phyloP scores from a whole-genome alignment of 2,888 invertebrate genomes.

The Flexamia atlantica region DNA sequence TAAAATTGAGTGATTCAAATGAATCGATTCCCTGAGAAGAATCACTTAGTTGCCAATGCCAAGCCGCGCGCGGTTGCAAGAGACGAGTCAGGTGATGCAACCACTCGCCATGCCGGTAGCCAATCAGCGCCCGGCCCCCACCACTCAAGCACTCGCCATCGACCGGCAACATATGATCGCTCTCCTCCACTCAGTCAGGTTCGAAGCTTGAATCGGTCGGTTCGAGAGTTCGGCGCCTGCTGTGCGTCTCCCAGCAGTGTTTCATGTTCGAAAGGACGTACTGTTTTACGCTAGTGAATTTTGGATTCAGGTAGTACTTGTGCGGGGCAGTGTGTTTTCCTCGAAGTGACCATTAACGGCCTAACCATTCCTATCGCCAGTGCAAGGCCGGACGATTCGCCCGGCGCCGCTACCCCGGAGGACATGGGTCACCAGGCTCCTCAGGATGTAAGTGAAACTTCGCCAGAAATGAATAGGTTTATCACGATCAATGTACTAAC shows the following conservation, averaged over 20 bases:
- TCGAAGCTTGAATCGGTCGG: slow-evolving; percentile 54
- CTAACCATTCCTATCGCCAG: slow-evolving; percentile 69
- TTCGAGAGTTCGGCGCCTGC: slow-evolving; percentile 55
- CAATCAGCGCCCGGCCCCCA: slow-evolving; percentile 15
- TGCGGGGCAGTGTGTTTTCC: slow-evolving; percentile 40
- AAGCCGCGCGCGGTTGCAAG: slow-evolving; percentile 18
- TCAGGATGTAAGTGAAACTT: slow-evolving; percentile 63
- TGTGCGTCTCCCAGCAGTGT: background rate
- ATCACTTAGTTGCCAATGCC: background rate
- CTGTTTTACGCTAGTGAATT: slow-evolving; percentile 16
- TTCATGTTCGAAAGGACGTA: slow-evolving; percentile 49
- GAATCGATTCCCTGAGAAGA: too few relatives aligned
- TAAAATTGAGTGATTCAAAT: too few relatives aligned
- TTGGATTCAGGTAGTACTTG: slow-evolving; percentile 53
- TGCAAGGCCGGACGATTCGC: slow-evolving; percentile 63
- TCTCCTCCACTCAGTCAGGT: slow-evolving; percentile 7
- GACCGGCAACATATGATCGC: slow-evolving; percentile 34
- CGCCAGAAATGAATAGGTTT: too few relatives aligned
- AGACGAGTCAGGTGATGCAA: slow-evolving; percentile 47
- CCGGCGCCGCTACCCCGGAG: slow-evolving; percentile 67
- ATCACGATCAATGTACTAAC: too few relatives aligned
- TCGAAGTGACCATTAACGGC: slow-evolving; percentile 64
- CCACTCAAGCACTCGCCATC: background rate
- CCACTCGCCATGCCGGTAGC: background rate
- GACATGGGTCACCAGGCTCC: slow-evolving; percentile 68